These are phyloP conservation scores for Thalassaphorura encarpata DNA, from an alignment of 1,140 invertebrate genomes.

Conservation along the genomic window DNA sequence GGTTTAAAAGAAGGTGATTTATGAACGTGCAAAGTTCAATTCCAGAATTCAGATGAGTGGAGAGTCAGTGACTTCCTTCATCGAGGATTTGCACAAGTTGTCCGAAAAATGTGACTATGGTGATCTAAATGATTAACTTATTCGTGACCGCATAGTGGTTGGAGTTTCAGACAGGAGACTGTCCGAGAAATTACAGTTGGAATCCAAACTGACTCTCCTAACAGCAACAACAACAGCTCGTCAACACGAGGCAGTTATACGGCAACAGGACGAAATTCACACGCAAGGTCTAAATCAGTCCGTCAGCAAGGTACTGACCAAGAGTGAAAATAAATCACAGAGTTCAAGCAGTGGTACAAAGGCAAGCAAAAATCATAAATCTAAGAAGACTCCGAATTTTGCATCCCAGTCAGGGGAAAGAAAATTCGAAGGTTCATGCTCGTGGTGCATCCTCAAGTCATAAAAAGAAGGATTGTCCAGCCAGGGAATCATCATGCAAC, in stretches of 20 bases:
- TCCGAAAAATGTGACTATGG: constrained; percentile 37
- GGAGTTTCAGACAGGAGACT: constrained; percentile 32
- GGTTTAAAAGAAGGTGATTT: constrained; percentile 36
- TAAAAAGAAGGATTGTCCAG: too few relatives aligned
- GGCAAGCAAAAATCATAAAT: too few relatives aligned
- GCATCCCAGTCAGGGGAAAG: too few relatives aligned
- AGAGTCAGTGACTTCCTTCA: constrained; percentile 37
- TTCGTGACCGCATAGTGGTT: constrained; percentile 37
- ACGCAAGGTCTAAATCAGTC: too few relatives aligned
- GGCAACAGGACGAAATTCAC: constrained; percentile 11
- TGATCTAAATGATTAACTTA: constrained; percentile 35
- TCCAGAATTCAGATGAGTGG: constrained; percentile 32
- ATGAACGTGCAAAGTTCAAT: constrained; percentile 37
- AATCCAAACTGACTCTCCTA: constrained; percentile 27
- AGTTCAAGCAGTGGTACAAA: too few relatives aligned
- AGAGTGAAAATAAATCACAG: too few relatives aligned
- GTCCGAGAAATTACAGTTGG: constrained; percentile 32
- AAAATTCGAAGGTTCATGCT: too few relatives aligned
- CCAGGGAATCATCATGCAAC: too few relatives aligned
- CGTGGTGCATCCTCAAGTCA: too few relatives aligned
- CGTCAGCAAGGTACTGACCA: too few relatives aligned
- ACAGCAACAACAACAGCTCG: constrained; percentile 23
- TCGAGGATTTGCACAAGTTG: constrained; percentile 35
- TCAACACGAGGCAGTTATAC: constrained; percentile 29
- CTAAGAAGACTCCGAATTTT: too few relatives aligned